phyloP scores from a whole-genome alignment of 2,797 vertebrate genomes.

The Phataginus tetradactyla region DNA sequence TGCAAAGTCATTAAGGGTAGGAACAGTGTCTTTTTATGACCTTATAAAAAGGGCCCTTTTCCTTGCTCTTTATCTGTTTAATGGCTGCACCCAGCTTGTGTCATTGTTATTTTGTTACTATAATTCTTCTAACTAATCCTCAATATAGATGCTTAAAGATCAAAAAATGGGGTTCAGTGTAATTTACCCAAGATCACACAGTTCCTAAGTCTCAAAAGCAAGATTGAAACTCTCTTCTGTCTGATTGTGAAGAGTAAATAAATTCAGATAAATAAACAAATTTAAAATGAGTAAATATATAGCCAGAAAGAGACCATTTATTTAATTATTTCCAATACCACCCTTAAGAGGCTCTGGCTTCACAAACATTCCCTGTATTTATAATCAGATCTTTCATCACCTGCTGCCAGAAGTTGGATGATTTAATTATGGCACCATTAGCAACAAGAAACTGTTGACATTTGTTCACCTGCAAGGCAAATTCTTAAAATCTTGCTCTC shows the following conservation, averaged over 20 bases:
- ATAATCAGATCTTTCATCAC: not conserved
- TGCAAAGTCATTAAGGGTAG: not conserved
- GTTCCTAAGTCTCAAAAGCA: not conserved
- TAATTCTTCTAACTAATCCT: not conserved
- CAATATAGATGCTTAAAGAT: conserved; percentile 8
- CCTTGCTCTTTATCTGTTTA: not conserved
- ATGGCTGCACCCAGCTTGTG: not conserved
- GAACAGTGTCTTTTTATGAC: not conserved
- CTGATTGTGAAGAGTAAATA: not conserved
- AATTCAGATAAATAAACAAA: not conserved
- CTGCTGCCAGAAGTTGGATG: not conserved
- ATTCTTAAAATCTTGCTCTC: not conserved
- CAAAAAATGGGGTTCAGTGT: not conserved
- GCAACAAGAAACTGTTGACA: not conserved
- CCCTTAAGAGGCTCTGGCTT: not conserved
- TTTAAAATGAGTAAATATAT: not conserved
- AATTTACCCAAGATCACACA: not conserved
- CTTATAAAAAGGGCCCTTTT: not conserved
- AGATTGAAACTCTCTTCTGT: not conserved
- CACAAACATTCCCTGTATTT: not conserved
- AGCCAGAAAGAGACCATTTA: not conserved
- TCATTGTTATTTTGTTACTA: not conserved
- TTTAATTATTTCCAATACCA: not conserved
- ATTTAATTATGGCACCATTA: not conserved
- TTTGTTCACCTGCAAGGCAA: not conserved